Percentiles rank a stretch among this genome's conserved stretches.
These are phyloP conservation scores for Chaetura pelagica DNA, from an alignment of 2,113 vertebrate species.

Conservation along the genomic window DNA sequence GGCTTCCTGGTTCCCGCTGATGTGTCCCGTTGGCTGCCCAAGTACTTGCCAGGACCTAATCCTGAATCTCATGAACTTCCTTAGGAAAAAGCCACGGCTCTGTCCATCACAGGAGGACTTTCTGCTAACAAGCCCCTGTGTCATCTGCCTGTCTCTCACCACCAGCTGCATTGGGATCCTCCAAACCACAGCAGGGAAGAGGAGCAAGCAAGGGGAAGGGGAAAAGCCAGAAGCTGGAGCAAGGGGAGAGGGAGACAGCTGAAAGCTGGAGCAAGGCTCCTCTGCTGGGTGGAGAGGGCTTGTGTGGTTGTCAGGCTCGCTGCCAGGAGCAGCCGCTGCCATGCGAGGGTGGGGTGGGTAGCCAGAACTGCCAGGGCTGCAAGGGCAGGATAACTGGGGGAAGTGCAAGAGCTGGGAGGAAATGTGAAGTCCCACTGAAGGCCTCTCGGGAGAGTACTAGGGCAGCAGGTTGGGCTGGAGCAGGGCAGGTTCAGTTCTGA, in stretches of 20 bases:
- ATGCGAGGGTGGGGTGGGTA: neutral
- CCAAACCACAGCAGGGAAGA: neutral
- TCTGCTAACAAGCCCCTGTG: neutral
- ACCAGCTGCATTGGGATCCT: neutral
- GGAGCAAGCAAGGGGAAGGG: fast-evolving
- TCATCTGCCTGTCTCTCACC: neutral
- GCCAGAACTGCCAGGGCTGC: fast-evolving
- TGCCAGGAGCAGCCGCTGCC: neutral
- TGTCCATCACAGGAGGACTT: neutral
- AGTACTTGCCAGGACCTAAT: neutral
- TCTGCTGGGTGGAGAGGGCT: neutral
- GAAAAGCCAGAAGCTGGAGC: neutral
- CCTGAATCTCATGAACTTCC: neutral
- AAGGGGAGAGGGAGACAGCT: neutral
- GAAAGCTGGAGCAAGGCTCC: neutral
- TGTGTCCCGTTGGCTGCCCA: fast-evolving
- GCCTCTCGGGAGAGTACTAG: neutral
- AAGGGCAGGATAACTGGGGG: neutral
- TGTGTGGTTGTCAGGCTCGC: neutral
- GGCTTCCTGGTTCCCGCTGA: neutral
- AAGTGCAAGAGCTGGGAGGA: neutral
- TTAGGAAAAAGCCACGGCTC: neutral
- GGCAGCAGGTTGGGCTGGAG: neutral
- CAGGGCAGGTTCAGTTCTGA: no score
- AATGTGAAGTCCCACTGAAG: neutral